Evolutionary conservation across 1,140 invertebrate genomes (phyloP), one percentile per base, ranked within the genome.

Genomic region (Ips nitidus): DNA sequence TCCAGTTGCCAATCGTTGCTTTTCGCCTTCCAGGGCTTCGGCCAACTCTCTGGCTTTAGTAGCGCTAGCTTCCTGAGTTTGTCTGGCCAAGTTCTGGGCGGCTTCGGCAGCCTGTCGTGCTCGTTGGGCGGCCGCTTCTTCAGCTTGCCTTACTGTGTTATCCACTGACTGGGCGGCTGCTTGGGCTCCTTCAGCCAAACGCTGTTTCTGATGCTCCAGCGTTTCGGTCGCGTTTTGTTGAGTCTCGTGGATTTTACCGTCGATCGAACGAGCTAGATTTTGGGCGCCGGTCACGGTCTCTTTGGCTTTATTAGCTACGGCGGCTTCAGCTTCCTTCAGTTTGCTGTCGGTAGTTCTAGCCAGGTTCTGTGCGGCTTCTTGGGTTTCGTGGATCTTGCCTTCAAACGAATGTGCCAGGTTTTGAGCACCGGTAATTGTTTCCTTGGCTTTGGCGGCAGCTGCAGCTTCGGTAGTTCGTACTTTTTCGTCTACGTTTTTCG

Each of bases 281-380:
- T 73, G 61, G n/a, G 63, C 65, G 3, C 22, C n/a, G 59, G 64
- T 41, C 47, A 53, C 68, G 5, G 65, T 52, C 56, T 74, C 70
- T 60, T 52, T 59, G 37, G 61, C 66, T 60, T 69, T 72, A 22
- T 43, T 52, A 4, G 58, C 55, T 2, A 63, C 66, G 2, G 61
- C 59, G 22, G 52, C 65, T 57, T 68, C 65, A 42, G 70, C 52
- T 53, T 71, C 70, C 47, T 57, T 59, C 6, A 73, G n/a, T 42
- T 73, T 71, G 42, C 62, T 64, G 40, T 73, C 70, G 40, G 69
- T 55, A 52, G 60, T 70, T 56, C 68, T 56, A 37, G 74, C 72
- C 3, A 71, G 45, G 40, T 57, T 66, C 6, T 71, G 72, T 22
- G 22, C 22, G 22, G 22, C 22, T 22, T 64, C 57, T 41, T 56